These are phyloP conservation scores for Desoria tigrina DNA, from an alignment of 2,888 invertebrate species.

Conservation along the genomic window DNA sequence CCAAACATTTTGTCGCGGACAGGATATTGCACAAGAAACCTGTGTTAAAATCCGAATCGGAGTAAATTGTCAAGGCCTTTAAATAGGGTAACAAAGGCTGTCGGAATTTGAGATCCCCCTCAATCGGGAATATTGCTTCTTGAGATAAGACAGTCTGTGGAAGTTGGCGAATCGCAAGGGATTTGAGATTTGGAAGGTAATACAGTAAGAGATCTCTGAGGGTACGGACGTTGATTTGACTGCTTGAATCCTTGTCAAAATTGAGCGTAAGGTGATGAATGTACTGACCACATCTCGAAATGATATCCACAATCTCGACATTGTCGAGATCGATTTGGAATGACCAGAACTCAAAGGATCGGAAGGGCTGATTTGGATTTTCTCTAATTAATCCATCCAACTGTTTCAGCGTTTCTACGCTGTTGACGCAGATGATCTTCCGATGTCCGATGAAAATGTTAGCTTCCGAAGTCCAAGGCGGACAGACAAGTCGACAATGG, in stretches of 20 bases:
- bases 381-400: conserved; percentile 27
- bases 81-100: conserved; percentile 28
- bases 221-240: conserved; percentile 28
- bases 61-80: conserved; percentile 37
- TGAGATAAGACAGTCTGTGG: conserved; percentile 33
- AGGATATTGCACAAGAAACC: conserved; percentile 36
- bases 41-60: conserved; percentile 34
- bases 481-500: conserved; percentile 31
- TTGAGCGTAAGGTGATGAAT: conserved; percentile 37
- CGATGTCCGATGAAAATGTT: conserved; percentile 24
- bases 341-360: conserved; percentile 41
- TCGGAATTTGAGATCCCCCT: conserved; percentile 30
- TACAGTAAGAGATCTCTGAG: conserved; percentile 41
- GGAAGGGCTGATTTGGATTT: conserved; percentile 35
- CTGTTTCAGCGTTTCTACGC: neutral
- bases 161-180: conserved; percentile 34
- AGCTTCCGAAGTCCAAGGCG: conserved; percentile 34
- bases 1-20: conserved; percentile 25
- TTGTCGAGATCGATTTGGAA: conserved; percentile 32
- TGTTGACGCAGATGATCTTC: conserved; percentile 22
- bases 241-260: conserved; percentile 39
- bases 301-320: conserved; percentile 23
- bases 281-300: conserved; percentile 35
- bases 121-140: conserved; percentile 33
- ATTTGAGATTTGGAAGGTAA: conserved; percentile 38